Base-by-base conservation (phyloP, 2,797 vertebrate genomes). In the Acomys russatus region DNA sequence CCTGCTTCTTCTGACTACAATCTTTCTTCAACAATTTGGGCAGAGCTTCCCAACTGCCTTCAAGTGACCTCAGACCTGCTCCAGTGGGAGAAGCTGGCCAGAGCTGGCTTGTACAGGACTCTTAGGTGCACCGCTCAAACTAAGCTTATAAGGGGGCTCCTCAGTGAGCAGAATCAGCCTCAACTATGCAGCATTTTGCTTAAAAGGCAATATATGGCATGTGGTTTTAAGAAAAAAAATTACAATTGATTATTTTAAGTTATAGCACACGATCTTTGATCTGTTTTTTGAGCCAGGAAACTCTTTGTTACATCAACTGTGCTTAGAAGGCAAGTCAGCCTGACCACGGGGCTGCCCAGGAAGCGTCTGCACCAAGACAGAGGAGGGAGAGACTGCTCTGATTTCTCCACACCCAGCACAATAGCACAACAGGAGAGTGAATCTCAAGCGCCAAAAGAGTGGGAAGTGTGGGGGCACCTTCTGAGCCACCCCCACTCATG, bases 11-110 rank as follows among this genome's bases (percentile, higher is more conserved):
- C 38, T 35, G 33, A 44, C 49, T 6, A 28, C 9, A 49, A 9
- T 30, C 51, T 51, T 9, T 49, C 9, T 61, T 73, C 38, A 12
- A 94, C 14, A 76, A 96, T n/a, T 2, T 49, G 63, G 66, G 78
- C 77, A 95, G 97, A 96, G 51, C 95, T 97, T 95, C 96, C 59
- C 66, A 0, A 8, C 51, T 51, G 18, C 63, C 73, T 64, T 63
- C n/a, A 68, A 17, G 12, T 4, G n/a, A 56, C 30, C 28, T 56
- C n/a, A 4, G 54, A 15, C 51, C 30, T 63, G 9, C 28, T 35
- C 12, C 0, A 5, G 54, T 17, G 61, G 9, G 28, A 44, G 63
- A 8, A 17, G 6, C 23, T 5, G 33, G 30, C 18, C 73, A 49
- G 61, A 3, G 82, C 74, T 35, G 35, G 0, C 8, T 10, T 56